Conservation (phyloP, 2,888 invertebrate species). For the Eristalis arbustorum region DNA sequence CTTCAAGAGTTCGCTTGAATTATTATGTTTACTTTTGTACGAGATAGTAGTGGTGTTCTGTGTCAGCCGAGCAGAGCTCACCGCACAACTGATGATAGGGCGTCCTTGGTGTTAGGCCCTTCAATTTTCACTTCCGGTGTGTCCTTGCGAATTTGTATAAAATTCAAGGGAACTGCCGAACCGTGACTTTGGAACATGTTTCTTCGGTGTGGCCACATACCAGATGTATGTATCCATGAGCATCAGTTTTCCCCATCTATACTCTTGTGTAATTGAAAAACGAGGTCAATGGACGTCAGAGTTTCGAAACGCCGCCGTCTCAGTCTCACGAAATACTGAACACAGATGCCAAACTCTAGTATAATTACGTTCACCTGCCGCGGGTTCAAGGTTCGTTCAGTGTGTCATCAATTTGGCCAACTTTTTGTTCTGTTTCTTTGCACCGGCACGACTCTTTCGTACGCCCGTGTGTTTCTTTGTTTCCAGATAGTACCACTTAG, state of each 20-base stretch:
- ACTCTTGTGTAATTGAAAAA: neutral
- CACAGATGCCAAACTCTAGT: neutral
- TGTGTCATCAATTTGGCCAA: neutral
- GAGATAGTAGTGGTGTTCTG: neutral
- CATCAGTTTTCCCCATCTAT: neutral
- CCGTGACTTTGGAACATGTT: neutral
- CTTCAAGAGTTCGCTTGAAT: neutral
- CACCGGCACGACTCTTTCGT: neutral
- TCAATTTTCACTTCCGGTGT: neutral
- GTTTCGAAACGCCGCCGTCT: neutral
- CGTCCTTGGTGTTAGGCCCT: neutral
- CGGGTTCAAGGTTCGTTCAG: neutral
- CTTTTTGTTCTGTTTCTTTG: neutral
- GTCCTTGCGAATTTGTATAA: neutral
- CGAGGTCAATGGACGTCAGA: constrained; percentile 7
- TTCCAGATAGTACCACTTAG: neutral
- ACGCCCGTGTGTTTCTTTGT: neutral
- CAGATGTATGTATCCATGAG: neutral
- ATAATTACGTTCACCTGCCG: neutral
- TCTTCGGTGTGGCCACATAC: neutral
- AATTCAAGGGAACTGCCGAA: neutral
- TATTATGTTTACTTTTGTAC: constrained; percentile 1
- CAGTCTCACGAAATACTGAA: neutral
- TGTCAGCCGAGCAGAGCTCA: neutral
- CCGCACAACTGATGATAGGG: neutral